phyloP scores from a whole-genome alignment of 2,797 vertebrate species.

The Coregonus ussuriensis region DNA sequence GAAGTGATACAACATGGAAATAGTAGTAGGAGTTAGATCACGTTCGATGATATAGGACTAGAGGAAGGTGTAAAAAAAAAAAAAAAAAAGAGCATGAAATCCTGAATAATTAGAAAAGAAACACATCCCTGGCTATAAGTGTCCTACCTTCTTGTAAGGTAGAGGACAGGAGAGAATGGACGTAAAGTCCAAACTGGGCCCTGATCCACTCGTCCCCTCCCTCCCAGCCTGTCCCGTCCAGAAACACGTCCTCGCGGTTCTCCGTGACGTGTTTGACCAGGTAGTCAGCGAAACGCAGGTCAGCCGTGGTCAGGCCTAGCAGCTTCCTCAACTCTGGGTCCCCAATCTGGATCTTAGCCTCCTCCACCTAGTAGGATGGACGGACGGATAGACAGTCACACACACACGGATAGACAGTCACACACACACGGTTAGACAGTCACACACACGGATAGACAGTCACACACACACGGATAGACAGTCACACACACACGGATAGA shows the following conservation, averaged over 20 bases:
- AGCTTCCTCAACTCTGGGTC: slow-evolving; percentile 90
- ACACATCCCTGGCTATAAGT: no score
- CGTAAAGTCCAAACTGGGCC: slow-evolving; percentile 92
- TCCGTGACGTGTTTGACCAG: slow-evolving; percentile 94
- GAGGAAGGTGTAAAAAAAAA: neutral
- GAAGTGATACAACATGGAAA: neutral
- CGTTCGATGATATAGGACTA: no score
- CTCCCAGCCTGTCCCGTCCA: slow-evolving; percentile 98
- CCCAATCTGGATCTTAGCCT: slow-evolving; percentile 86
- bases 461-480: neutral
- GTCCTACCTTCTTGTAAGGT: slow-evolving; percentile 83
- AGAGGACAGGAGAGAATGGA: slow-evolving; percentile 89
- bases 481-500: neutral
- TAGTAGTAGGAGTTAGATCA: neutral
- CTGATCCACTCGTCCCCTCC: slow-evolving; percentile 98
- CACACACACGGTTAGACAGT: neutral
- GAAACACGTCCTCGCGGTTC: slow-evolving; percentile 93
- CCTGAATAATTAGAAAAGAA: neutral
- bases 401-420: neutral
- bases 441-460: neutral
- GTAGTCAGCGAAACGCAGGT: slow-evolving; percentile 94
- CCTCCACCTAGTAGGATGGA: slow-evolving; percentile 82
- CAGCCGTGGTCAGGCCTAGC: slow-evolving; percentile 89
- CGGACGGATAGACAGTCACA: neutral
- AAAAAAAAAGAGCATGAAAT: no score